Evolutionary conservation across 1,140 invertebrate genomes (phyloP), one percentile per base, ranked within the genome.

Genomic region (Drosophila burlai): DNA sequence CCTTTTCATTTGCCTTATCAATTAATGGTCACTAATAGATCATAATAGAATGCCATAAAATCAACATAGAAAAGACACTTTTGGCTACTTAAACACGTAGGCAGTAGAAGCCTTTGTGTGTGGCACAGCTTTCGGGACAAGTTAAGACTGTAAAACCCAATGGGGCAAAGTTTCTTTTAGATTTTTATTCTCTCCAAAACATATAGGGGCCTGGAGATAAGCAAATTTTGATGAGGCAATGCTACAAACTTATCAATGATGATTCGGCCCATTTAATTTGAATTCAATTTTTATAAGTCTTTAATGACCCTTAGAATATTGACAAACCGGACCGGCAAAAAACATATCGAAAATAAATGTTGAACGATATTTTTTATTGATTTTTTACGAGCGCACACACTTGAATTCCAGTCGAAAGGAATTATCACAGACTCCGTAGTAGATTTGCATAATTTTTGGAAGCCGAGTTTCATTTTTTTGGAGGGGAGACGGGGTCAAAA

Each of bases 1-100:
- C 45, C 49, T 42, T 66, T 50, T 45, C 31, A 77, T 76, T 76
- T 77, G 36, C 11, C 76, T 83, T 87, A 89, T 87, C 84, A 74
- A 67, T 79, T 89, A 89, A 89, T 89, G 85, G 68, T 63, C 64
- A 55, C 84, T 84, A 89, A 89, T 90, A 90, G 85, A 89, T 89
- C 85, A 90, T 79, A 90, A 85, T 84, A 54, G 77, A 84, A 81
- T 66, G 26, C 69, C 43, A 84, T 89, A 84, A 89, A 84, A 81
- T 63, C 46, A 21, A 40, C 76, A 58, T 45, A 68, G 50, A 76
- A 81, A 61, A 77, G 47, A 75, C 57, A 68, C 65, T 72, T 76
- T 64, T 64, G 43, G 78, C 77, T 84, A 81, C 81, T 73, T 80
- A 61, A 73, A 72, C 52, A 38, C 47, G 75, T 82, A 65, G 76